These are phyloP conservation scores for Yasuhikotakia modesta DNA, from an alignment of 2,797 vertebrate genomes.

Conservation along the genomic window DNA sequence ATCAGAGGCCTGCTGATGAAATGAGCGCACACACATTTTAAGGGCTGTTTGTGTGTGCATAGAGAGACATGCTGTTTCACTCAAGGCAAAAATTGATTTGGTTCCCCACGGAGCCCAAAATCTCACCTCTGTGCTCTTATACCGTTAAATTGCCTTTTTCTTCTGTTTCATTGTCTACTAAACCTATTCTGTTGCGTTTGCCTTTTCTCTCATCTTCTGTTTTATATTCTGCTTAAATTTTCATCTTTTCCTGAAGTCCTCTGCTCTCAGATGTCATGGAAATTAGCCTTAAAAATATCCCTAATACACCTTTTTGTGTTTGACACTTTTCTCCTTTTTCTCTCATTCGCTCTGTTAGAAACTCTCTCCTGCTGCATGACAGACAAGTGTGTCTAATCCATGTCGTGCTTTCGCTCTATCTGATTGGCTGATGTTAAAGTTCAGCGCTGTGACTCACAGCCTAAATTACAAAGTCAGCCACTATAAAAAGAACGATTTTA, in stretches of 20 bases:
- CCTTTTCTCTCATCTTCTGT: constrained; percentile 30
- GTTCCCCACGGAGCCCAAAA: neutral
- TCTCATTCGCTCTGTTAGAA: neutral
- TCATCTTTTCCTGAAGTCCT: neutral
- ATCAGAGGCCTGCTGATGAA: constrained; percentile 3
- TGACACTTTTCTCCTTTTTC: neutral
- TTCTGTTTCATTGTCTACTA: neutral
- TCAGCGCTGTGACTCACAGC: neutral
- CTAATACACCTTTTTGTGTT: neutral
- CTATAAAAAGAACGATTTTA: neutral
- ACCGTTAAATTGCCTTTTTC: constrained; percentile 2
- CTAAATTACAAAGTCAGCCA: neutral
- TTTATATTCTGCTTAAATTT: neutral
- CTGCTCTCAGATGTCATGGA: constrained; percentile 8
- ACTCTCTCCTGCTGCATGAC: neutral
- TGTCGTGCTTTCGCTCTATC: neutral
- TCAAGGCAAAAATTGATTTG: neutral
- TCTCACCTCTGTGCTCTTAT: constrained; percentile 4
- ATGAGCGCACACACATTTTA: neutral
- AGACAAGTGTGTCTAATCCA: neutral
- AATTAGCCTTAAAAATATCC: constrained; percentile 3
- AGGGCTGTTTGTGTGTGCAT: neutral
- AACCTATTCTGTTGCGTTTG: neutral
- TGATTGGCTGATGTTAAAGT: neutral
- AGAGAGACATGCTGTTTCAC: constrained; percentile 19